Evolutionary conservation across 2,888 invertebrate genomes (phyloP).

Genomic region (Polydrusus pterygomalis): DNA sequence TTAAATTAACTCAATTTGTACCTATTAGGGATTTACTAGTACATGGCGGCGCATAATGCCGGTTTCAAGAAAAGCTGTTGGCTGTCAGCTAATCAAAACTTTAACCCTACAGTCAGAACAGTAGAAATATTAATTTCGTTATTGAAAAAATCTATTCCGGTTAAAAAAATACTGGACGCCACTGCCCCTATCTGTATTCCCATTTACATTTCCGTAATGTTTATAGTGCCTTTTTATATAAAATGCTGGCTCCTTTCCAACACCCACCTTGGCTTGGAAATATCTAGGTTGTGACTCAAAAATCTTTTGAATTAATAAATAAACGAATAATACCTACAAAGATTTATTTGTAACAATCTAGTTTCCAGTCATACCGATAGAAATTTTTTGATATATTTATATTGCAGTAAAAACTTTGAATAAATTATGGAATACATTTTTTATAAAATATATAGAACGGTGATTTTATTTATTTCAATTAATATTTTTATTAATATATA

Average conservation of each 20-base stretch:
- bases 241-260: conserved; percentile 60
- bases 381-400: conserved; percentile 9
- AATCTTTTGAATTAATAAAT: conserved; percentile 53
- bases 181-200: not conserved
- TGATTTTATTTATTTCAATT: no score
- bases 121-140: no score
- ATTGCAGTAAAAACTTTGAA: not conserved
- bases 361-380: conserved; percentile 23
- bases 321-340: conserved; percentile 37
- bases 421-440: no score
- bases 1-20: no score
- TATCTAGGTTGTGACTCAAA: conserved; percentile 64
- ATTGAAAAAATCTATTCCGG: not conserved
- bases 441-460: no score
- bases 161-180: not conserved
- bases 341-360: conserved; percentile 20
- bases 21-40: no score
- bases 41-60: no score
- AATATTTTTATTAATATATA: no score
- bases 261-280: conserved; percentile 62
- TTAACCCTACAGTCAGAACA: no score
- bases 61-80: no score
- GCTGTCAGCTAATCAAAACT: no score
- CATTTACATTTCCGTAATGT: conserved; percentile 10
- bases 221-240: conserved; percentile 11